A percentile compares a stretch with the other conserved stretches of the same genome.
phyloP scores from a whole-genome alignment of 2,113 vertebrate species.

The Mellivora capensis region DNA sequence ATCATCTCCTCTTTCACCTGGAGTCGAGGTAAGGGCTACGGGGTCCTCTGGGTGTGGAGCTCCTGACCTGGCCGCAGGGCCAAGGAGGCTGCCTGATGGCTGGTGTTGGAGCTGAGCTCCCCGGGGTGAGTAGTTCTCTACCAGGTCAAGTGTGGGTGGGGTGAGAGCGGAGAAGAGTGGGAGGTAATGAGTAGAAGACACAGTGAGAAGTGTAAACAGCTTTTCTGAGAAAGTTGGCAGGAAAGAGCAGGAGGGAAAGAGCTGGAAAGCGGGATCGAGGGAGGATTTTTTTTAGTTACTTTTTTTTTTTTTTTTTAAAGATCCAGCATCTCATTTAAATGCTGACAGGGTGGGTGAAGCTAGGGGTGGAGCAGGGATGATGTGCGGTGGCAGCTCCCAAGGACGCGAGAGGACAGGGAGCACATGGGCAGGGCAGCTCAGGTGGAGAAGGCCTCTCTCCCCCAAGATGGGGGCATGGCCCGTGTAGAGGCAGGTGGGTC shows the following conservation, averaged over 20 bases:
- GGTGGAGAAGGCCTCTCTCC: background rate
- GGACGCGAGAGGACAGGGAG: background rate
- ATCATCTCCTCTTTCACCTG: background rate
- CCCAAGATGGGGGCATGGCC: too few species aligned
- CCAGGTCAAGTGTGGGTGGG: background rate
- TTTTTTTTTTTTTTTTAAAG: background rate
- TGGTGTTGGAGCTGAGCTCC: background rate
- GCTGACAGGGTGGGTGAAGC: background rate
- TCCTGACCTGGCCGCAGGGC: background rate
- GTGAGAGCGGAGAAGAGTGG: background rate
- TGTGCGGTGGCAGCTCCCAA: background rate
- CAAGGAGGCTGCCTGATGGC: background rate
- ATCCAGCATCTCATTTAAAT: slow-evolving; percentile 17
- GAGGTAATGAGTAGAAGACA: background rate
- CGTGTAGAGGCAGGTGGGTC: background rate
- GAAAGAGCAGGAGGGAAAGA: background rate
- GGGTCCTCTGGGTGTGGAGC: background rate
- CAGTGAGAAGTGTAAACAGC: background rate
- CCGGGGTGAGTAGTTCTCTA: background rate
- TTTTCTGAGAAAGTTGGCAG: background rate
- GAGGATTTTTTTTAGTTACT: slow-evolving; percentile 7
- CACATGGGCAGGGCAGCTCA: background rate
- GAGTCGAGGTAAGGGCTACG: background rate
- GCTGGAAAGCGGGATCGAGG: background rate
- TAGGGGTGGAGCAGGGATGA: background rate